These are phyloP conservation scores for Ochlodes sylvanus DNA, from an alignment of 2,888 invertebrate species.

Conservation along the genomic window DNA sequence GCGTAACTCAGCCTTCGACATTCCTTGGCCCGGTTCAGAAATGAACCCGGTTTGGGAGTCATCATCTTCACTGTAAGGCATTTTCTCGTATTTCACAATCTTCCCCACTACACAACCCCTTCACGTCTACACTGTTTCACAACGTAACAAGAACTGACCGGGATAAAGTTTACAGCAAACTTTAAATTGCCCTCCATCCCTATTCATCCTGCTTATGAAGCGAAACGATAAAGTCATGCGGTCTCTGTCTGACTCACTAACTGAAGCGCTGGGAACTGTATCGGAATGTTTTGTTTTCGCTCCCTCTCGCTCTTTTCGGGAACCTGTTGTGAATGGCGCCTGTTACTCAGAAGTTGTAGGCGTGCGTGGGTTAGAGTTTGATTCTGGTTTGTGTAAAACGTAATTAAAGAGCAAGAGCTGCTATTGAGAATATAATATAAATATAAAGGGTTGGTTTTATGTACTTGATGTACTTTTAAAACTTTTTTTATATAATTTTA, in stretches of 20 bases:
- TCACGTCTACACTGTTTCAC: slow-evolving; percentile 49
- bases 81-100: slow-evolving; percentile 52
- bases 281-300: slow-evolving; percentile 84
- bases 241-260: slow-evolving; percentile 56
- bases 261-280: slow-evolving; percentile 74
- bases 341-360: slow-evolving; percentile 51
- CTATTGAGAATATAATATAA: not conserved
- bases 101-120: slow-evolving; percentile 43
- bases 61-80: slow-evolving; percentile 88
- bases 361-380: slow-evolving; percentile 54
- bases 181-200: slow-evolving; percentile 70
- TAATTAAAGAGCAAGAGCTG: not conserved
- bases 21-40: slow-evolving; percentile 81
- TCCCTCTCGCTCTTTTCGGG: slow-evolving; percentile 70
- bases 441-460: no score
- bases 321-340: slow-evolving; percentile 71
- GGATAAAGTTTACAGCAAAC: slow-evolving; percentile 51
- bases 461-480: no score
- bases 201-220: slow-evolving; percentile 62
- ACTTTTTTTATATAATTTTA: no score
- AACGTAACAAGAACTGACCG: slow-evolving; percentile 57
- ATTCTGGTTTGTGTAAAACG: slow-evolving; percentile 47
- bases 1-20: slow-evolving; percentile 89
- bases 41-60: slow-evolving; percentile 79
- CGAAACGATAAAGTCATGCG: slow-evolving; percentile 49